phyloP scores from a whole-genome alignment of 2,113 vertebrate genomes.

The Nansenia antarctica region DNA sequence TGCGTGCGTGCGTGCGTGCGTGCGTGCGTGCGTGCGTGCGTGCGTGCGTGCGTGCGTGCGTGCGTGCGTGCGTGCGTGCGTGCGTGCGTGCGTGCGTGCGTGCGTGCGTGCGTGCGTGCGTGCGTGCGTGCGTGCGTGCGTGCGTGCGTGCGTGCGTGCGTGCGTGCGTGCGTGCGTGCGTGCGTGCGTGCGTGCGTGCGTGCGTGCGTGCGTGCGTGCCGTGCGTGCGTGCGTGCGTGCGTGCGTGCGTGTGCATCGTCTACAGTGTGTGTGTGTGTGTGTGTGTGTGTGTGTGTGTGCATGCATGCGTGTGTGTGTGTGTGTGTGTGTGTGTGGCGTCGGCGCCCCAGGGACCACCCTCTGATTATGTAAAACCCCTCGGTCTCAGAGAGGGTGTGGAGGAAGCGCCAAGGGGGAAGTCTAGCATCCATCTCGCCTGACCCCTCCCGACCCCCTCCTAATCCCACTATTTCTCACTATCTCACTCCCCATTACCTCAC shows the following conservation, averaged over 20 bases:
- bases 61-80: constrained; percentile 5
- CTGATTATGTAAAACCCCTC: constrained; percentile 50
- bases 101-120: constrained; percentile 49
- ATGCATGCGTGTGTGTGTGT: constrained; percentile 21
- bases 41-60: constrained; percentile 26
- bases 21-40: constrained; percentile 10
- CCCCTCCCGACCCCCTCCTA: constrained; percentile 66
- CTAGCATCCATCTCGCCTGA: constrained; percentile 70
- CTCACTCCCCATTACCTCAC: constrained; percentile 58
- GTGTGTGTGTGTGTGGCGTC: constrained; percentile 16
- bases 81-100: constrained; percentile 10
- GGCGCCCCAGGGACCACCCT: constrained; percentile 42
- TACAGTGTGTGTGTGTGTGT: too few species aligned
- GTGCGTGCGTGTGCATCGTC: constrained; percentile 16
- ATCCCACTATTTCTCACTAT: constrained; percentile 69
- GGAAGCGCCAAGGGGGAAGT: constrained; percentile 49
- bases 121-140: constrained; percentile 33
- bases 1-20: constrained; percentile 1
- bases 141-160: constrained; percentile 53
- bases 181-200: constrained; percentile 39
- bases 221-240: constrained; percentile 52
- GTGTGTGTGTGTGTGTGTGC: constrained; percentile 21
- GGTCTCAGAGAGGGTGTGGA: constrained; percentile 49
- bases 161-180: constrained; percentile 49
- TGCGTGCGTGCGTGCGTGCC: constrained; percentile 45